Percentiles rank a stretch among this genome's conserved stretches.
Conservation (phyloP, 2,888 invertebrate genomes). For the Athetis lepigone region DNA sequence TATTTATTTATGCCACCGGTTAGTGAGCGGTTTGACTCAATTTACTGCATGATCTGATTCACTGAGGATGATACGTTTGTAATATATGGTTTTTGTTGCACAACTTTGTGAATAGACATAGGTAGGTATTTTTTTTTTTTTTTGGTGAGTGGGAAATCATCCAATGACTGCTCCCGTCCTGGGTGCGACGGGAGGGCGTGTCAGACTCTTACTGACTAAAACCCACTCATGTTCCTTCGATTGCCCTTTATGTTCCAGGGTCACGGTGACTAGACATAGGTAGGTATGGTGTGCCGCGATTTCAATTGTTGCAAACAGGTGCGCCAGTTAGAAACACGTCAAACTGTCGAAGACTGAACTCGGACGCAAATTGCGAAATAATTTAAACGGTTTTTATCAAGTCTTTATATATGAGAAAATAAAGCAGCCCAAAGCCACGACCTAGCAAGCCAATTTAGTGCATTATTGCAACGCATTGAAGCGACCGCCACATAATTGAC, state of each 20-base stretch:
- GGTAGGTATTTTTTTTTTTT: too few relatives aligned
- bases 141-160: too few relatives aligned
- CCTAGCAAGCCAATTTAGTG: constrained; percentile 47
- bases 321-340: constrained; percentile 21
- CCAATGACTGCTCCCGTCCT: too few relatives aligned
- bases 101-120: constrained; percentile 56
- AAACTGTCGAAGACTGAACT: constrained; percentile 18
- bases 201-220: too few relatives aligned
- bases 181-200: too few relatives aligned
- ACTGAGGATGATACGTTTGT: constrained; percentile 68
- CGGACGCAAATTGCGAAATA: background rate
- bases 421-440: constrained; percentile 1
- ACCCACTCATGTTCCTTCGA: too few relatives aligned
- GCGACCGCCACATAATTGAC: constrained; percentile 47
- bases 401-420: constrained; percentile 18
- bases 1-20: constrained; percentile 84
- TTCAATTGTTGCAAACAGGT: constrained; percentile 44
- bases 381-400: background rate
- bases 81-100: constrained; percentile 55
- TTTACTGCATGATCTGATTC: constrained; percentile 85
- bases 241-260: too few relatives aligned
- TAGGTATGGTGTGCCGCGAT: constrained; percentile 5
- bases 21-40: constrained; percentile 79
- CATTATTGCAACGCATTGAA: constrained; percentile 53
- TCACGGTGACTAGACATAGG: too few relatives aligned